phyloP scores from a whole-genome alignment of 2,888 invertebrate genomes.

The Drepana falcataria region DNA sequence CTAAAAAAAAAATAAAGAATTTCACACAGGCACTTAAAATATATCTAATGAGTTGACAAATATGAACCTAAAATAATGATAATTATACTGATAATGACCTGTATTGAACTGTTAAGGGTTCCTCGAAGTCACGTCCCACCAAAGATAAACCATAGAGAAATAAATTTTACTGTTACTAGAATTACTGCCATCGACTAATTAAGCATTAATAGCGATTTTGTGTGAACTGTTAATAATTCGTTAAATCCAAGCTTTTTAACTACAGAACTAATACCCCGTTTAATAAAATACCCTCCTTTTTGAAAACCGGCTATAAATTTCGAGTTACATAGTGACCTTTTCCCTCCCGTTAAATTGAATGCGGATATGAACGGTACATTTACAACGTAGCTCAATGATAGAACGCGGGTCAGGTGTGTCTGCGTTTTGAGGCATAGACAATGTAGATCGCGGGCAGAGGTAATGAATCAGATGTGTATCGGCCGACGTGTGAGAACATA shows the following conservation, averaged over 20 bases:
- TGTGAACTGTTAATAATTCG: not conserved
- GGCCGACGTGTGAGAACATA: conserved; percentile 75
- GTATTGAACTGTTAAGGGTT: not conserved
- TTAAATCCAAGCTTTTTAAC: too few species aligned
- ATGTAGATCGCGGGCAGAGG: conserved; percentile 56
- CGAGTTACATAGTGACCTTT: not conserved
- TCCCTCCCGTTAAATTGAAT: not conserved
- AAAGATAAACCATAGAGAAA: conserved; percentile 15
- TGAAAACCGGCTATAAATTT: too few species aligned
- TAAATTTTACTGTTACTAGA: conserved; percentile 13
- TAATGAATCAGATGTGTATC: conserved; percentile 79
- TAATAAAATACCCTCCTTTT: too few species aligned
- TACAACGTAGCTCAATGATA: not conserved
- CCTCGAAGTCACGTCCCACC: conserved; percentile 2
- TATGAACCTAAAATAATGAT: not conserved
- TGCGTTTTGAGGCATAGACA: conserved; percentile 36
- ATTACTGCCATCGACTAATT: conserved; percentile 7
- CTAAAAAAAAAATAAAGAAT: too few species aligned
- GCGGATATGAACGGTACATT: not conserved
- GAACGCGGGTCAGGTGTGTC: conserved; percentile 16
- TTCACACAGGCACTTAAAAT: too few species aligned
- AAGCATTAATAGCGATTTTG: not conserved
- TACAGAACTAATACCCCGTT: too few species aligned
- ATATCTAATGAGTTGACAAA: not conserved
- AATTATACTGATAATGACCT: not conserved